Base-by-base conservation (phyloP, 2,797 vertebrate genomes). In the Pempheris klunzingeri region DNA sequence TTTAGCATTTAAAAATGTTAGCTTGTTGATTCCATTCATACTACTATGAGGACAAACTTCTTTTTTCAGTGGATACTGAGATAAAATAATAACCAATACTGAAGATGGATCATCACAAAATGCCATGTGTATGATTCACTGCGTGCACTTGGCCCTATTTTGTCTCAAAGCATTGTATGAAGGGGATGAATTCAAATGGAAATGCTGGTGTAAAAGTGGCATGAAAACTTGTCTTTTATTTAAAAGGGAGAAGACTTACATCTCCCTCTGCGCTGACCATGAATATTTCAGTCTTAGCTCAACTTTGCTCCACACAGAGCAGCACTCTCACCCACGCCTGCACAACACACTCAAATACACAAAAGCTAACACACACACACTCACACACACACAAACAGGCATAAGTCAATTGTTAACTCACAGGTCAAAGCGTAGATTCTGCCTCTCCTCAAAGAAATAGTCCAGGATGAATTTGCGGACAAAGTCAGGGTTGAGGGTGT, bases 401-500 rank as follows among this genome's bases (percentile, higher is more conserved):
- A 62, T 9, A 64, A 63, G 74, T 36, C 36, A 18, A 55, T 12
- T 39, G 62, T 69, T 76, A 92, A 98, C 98, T 98, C 93, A 99
- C 98, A 99, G 95, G 93, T 99, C 98, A 94, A 99, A 99, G 72
- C 98, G 97, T 22, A 99, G 96, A 86, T 99, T 99, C 91, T 99
- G 98, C 83, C 97, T 94, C 90, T 99, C 98, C 93, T 99, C 98
- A 80, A 99, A 99, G 92, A 99, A 99, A 88, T 99, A 99, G 92
- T 99, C 98, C 81, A 99, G 90, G 89, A 99, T 97, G 91, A 99
- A 99, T 91, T 99, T 99, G 82, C 96, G 97, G 74, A 99, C 98
- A 88, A 99, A 99, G 92, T 99, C 98, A 13, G 98, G 98, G 90
- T 99, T 99, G 85, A 99, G 95, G 44, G 98, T 99, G 92, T 99